A percentile compares a stretch with the other conserved stretches of the same genome.
These are phyloP conservation scores for Neotoma lepida DNA, from an alignment of 2,113 vertebrate species.

Conservation along the genomic window DNA sequence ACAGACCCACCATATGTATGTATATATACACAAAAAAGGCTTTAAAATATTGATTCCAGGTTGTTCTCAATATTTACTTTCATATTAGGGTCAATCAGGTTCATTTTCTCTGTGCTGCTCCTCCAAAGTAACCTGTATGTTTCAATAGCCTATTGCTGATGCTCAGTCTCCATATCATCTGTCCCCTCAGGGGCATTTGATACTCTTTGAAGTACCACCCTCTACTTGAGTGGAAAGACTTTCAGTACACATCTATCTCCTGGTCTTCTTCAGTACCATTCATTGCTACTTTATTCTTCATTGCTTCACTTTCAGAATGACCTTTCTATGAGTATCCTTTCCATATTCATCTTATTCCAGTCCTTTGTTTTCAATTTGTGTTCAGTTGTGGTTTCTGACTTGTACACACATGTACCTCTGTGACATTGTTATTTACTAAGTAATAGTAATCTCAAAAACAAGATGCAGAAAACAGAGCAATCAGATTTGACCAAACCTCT, in stretches of 20 bases:
- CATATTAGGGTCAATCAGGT: background rate
- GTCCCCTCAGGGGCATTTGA: background rate
- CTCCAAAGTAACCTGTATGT: background rate
- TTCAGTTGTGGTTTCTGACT: background rate
- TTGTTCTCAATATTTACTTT: background rate
- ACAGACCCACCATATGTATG: background rate
- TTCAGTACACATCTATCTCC: background rate
- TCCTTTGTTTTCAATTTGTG: slow-evolving; percentile 18
- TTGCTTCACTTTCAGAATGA: background rate
- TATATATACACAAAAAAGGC: background rate
- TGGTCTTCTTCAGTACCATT: background rate
- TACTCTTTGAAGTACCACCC: background rate
- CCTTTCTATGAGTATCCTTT: background rate
- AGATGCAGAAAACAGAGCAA: background rate
- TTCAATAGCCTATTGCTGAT: background rate
- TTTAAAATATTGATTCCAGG: background rate
- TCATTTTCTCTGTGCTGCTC: background rate
- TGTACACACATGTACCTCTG: background rate
- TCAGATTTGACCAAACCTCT: background rate
- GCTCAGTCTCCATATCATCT: background rate
- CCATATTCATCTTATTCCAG: background rate
- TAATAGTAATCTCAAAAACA: background rate
- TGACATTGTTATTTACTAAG: slow-evolving; percentile 1
- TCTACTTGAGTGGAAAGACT: background rate
- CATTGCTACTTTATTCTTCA: background rate